Evolutionary conservation across 1,140 invertebrate species (phyloP), one percentile per base, ranked within the genome.

Genomic region (Danaus plexippus): DNA sequence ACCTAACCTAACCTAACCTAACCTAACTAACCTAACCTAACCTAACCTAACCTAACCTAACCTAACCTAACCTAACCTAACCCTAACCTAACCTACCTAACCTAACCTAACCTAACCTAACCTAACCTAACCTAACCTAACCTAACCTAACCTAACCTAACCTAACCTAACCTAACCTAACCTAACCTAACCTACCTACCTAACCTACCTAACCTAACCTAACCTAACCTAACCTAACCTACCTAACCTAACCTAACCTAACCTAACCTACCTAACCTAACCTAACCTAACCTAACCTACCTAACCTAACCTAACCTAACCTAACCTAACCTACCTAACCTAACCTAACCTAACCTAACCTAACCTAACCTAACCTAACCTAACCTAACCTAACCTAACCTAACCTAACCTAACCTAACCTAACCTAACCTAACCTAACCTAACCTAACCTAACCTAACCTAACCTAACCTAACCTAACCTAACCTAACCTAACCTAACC

Each of bases 281-380:
- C n/a, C n/a, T n/a, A n/a, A n/a, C n/a, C n/a, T n/a, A n/a, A n/a
- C n/a, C n/a, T n/a, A n/a, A n/a, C n/a, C n/a, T n/a, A n/a, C n/a
- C n/a, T n/a, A n/a, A n/a, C n/a, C n/a, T n/a, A n/a, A n/a, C n/a
- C n/a, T n/a, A n/a, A n/a, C n/a, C n/a, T n/a, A n/a, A n/a, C n/a
- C n/a, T n/a, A n/a, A n/a, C n/a, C n/a, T n/a, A n/a, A n/a, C n/a
- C n/a, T n/a, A n/a, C n/a, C n/a, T n/a, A n/a, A n/a, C n/a, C n/a
- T 40, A 50, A 50, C 48, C 48, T 50, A 50, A 50, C 48, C 48
- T 50, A 50, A 50, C 48, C 48, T 50, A 50, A 50, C 48, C 48
- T 50, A 50, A 50, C 48, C 48, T 50, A 50, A 50, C 48, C 48
- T 50, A 50, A 50, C 48, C 48, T 50, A 50, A 50, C 48, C 48